Conservation (phyloP, 1,140 invertebrate species). For the Drosophila nikananu region DNA sequence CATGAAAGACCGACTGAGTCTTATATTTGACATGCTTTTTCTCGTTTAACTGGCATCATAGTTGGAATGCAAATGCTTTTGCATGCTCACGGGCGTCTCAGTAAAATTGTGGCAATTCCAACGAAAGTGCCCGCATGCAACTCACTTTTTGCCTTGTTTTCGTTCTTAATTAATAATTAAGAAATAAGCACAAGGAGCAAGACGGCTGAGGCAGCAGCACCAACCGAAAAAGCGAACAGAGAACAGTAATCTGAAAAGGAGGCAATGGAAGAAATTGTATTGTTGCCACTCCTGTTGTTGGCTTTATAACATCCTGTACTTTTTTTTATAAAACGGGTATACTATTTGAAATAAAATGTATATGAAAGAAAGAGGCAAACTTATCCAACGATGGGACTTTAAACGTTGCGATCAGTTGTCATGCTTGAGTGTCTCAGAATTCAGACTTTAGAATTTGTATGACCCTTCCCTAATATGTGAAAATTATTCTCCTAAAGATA, state of each 20-base stretch:
- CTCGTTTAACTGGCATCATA: background rate
- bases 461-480: background rate
- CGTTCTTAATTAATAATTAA: constrained; percentile 82
- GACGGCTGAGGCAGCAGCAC: background rate
- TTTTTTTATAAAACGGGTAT: background rate
- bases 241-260: constrained; percentile 16
- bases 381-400: background rate
- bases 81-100: constrained; percentile 61
- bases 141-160: constrained; percentile 80
- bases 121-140: constrained; percentile 68
- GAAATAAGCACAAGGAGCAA: constrained; percentile 72
- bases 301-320: background rate
- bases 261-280: constrained; percentile 45
- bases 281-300: constrained; percentile 39
- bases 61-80: constrained; percentile 47
- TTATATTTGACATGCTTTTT: background rate
- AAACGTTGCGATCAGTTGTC: background rate
- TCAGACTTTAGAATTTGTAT: too few species aligned
- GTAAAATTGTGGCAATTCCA: constrained; percentile 76
- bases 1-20: background rate
- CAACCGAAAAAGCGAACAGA: constrained; percentile 21
- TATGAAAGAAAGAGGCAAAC: background rate
- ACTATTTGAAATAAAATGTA: background rate
- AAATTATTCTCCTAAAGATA: background rate
- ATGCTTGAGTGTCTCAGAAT: background rate